Percentiles rank a stretch among this genome's conserved stretches.
These are phyloP conservation scores for Hippoglossus stenolepis DNA, from an alignment of 2,113 vertebrate genomes.

Conservation along the genomic window DNA sequence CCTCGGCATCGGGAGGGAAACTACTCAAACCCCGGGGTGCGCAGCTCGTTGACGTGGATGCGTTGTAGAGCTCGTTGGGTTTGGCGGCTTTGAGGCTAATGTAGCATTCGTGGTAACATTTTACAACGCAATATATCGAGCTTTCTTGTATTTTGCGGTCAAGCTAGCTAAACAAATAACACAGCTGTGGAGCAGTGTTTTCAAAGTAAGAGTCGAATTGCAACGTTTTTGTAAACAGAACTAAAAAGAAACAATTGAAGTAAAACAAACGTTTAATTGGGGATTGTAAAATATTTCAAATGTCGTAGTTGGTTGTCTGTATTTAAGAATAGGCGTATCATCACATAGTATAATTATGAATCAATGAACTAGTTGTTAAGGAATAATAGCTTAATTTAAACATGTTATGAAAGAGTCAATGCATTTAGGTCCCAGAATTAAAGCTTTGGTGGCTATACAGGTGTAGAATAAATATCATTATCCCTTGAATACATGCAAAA, in stretches of 20 bases:
- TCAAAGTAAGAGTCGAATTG: conserved; percentile 44
- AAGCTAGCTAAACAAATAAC: conserved; percentile 11
- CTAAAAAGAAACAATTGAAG: background rate
- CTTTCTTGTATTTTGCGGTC: conserved; percentile 2
- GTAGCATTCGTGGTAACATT: background rate
- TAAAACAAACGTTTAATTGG: background rate
- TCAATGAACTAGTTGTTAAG: too few relatives aligned
- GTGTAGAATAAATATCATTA: too few relatives aligned
- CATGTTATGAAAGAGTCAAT: too few relatives aligned
- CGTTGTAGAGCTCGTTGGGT: background rate
- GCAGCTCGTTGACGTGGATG: background rate
- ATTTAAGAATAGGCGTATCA: background rate
- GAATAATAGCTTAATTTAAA: too few relatives aligned
- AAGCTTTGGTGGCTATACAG: too few relatives aligned
- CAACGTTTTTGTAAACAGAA: background rate
- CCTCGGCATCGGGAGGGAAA: background rate
- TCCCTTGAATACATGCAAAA: too few relatives aligned
- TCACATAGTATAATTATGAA: too few relatives aligned
- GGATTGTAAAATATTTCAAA: too few relatives aligned
- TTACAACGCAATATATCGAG: conserved; percentile 18
- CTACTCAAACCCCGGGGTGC: background rate
- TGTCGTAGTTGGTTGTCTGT: too few relatives aligned
- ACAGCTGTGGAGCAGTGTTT: background rate
- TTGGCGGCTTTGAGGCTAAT: rapidly evolving
- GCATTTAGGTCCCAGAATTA: too few relatives aligned